Evolutionary conservation across 2,888 invertebrate species (phyloP), one percentile per base, ranked within the genome.

Genomic region (Ariolimax columbianus): DNA sequence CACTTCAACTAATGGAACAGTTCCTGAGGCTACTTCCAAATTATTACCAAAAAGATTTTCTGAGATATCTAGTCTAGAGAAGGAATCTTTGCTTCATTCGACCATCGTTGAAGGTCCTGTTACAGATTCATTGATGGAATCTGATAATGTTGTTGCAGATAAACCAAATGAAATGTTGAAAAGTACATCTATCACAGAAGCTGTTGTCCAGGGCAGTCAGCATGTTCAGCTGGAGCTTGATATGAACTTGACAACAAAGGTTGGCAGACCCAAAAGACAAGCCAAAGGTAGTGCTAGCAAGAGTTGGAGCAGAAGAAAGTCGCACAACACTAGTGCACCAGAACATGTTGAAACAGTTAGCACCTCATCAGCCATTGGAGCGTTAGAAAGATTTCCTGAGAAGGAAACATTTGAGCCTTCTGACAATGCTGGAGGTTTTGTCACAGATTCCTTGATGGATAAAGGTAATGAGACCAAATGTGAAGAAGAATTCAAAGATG

Each of bases 51-150:
- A 55, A 14, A 68, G 3, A 59, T 40, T 17, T 23, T 38, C 63
- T 0, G 14, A 55, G 6, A 33, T 17, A 55, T 55, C 55, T 6
- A 55, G 17, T 23, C 55, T 7, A 78, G 63, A 55, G 63, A 63
- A 78, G 19, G n/a, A 19, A 26, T n/a, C 40, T 23, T 0, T 72
- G 40, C 51, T 47, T 0, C 26, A 77, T 26, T 9, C 66, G 26
- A 23, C 30, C 33, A 63, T 14, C n/a, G n/a, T n/a, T 47, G 70
- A 33, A 26, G 47, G 26, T 26, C 30, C 72, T 33, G 70, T 43
- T 11, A 68, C 33, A 33, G 81, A 51, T 70, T 81, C 68, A n/a
- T 30, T 70, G 4, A 11, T 51, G 30, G 51, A 81, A n/a, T 23
- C 6, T 43, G 81, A 70, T 73, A 11, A 26, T 43, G 43, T 26